phyloP scores from a whole-genome alignment of 2,113 vertebrate species.

The Phoenicopterus ruber region DNA sequence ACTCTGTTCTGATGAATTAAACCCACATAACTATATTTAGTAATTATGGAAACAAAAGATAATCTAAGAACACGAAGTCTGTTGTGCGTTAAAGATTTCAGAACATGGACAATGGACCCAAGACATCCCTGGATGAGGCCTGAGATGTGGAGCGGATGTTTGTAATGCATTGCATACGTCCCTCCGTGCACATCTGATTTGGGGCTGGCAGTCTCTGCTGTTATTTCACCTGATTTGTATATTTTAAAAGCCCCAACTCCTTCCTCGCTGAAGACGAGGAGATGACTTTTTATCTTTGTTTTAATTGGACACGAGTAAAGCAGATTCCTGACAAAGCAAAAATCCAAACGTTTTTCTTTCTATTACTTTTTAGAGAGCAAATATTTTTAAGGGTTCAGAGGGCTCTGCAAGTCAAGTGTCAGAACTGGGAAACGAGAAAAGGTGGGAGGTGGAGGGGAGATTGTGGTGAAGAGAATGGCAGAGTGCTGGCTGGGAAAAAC shows the following conservation, averaged over 20 bases:
- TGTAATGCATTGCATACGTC: not conserved
- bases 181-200: not conserved
- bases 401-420: not conserved
- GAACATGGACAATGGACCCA: not conserved
- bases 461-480: not conserved
- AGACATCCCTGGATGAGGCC: not conserved
- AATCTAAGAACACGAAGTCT: not conserved
- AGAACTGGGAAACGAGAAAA: not conserved
- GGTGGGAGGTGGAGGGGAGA: not conserved
- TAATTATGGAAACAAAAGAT: not conserved
- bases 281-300: conserved; percentile 29
- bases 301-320: not conserved
- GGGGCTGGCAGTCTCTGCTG: not conserved
- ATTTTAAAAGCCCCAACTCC: not conserved
- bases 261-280: not conserved
- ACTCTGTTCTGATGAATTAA: not conserved
- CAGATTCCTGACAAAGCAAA: not conserved
- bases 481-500: not conserved
- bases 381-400: not conserved
- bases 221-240: conserved; percentile 25
- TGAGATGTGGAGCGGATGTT: not conserved
- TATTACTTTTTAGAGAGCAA: conserved; percentile 22
- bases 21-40: not conserved
- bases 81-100: not conserved
- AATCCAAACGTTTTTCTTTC: not conserved